phyloP scores from a whole-genome alignment of 2,888 invertebrate species.

The Hymenopus coronatus region DNA sequence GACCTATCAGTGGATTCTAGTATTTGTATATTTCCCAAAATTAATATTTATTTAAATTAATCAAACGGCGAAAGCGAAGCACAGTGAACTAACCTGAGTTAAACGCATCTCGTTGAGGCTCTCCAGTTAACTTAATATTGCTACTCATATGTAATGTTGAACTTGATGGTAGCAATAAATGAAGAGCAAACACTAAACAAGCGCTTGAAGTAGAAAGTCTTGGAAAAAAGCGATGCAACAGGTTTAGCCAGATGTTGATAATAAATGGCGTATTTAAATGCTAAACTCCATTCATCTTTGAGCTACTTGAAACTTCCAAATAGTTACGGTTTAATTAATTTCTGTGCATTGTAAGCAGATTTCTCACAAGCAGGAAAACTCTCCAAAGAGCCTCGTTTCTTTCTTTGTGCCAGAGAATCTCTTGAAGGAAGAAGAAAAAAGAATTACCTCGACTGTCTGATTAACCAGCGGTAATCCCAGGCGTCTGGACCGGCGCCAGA shows the following conservation, averaged over 20 bases:
- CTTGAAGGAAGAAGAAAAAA: background rate
- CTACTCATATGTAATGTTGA: too few relatives aligned
- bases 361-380: background rate
- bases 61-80: too few relatives aligned
- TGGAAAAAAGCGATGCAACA: background rate
- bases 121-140: too few relatives aligned
- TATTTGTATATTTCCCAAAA: too few relatives aligned
- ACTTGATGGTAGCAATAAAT: too few relatives aligned
- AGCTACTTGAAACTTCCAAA: background rate
- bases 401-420: background rate
- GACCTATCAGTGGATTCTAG: too few relatives aligned
- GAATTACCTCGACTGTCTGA: background rate
- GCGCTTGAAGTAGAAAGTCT: too few relatives aligned
- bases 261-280: background rate
- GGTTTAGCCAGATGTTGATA: background rate
- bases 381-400: background rate
- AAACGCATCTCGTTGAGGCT: too few relatives aligned
- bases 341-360: background rate
- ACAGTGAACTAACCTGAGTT: too few relatives aligned
- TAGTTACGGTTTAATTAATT: background rate
- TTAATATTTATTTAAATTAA: too few relatives aligned
- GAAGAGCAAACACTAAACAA: too few relatives aligned
- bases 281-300: background rate
- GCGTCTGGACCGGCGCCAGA: background rate
- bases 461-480: background rate